A percentile compares a stretch with the other conserved stretches of the same genome.
phyloP scores from a whole-genome alignment of 2,888 invertebrate genomes.

The Drosophila flavopinicola region DNA sequence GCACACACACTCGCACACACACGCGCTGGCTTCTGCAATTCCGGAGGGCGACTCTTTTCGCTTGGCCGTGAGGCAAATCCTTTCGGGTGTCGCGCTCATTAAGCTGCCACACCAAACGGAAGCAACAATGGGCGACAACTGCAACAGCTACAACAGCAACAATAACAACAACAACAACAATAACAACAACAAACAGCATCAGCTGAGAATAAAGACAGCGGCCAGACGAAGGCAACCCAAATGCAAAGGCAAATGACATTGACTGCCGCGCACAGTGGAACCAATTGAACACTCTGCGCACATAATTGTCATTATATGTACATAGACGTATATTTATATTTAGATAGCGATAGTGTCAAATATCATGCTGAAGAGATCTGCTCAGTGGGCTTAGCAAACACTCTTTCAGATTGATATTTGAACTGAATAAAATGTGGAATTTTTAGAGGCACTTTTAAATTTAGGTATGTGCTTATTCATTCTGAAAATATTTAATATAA shows the following conservation, averaged over 20 bases:
- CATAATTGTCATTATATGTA: constrained; percentile 2
- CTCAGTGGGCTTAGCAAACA: no score
- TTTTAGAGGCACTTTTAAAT: no score
- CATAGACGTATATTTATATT: no score
- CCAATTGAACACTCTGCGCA: constrained; percentile 11
- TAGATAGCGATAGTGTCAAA: no score
- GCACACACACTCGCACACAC: constrained; percentile 9
- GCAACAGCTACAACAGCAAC: constrained; percentile 33
- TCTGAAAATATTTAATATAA: no score
- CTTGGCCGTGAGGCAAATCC: constrained; percentile 60
- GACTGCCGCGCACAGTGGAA: constrained; percentile 63
- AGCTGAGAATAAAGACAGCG: constrained; percentile 37
- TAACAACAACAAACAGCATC: constrained; percentile 33
- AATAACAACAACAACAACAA: constrained; percentile 31
- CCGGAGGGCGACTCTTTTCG: constrained; percentile 31
- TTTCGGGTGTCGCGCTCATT: constrained; percentile 67
- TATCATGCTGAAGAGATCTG: not conserved
- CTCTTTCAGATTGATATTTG: no score
- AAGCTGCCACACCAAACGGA: constrained; percentile 77
- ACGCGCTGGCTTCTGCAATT: constrained; percentile 25
- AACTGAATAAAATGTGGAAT: no score
- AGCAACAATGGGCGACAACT: constrained; percentile 66
- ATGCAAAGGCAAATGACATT: constrained; percentile 67
- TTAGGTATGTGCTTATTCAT: no score
- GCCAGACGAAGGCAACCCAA: constrained; percentile 34